phyloP scores from a whole-genome alignment of 2,797 vertebrate species.

The Ammospiza maritima region DNA sequence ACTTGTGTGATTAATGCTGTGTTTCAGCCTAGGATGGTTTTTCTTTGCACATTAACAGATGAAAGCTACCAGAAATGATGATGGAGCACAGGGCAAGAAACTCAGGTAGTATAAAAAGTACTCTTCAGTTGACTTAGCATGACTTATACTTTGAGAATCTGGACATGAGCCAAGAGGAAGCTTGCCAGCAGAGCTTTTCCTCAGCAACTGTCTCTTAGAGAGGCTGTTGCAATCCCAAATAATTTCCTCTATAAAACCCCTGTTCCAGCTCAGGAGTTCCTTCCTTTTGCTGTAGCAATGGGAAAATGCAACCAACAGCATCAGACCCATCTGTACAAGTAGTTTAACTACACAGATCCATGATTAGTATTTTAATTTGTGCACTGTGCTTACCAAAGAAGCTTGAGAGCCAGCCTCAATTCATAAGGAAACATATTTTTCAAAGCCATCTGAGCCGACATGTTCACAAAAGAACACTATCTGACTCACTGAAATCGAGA shows the following conservation, averaged over 20 bases:
- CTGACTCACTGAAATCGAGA: slow-evolving; percentile 21
- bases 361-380: neutral
- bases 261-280: neutral
- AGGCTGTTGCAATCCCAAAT: neutral
- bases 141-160: neutral
- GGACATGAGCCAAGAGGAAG: neutral
- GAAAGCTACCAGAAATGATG: neutral
- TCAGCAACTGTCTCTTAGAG: neutral
- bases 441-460: neutral
- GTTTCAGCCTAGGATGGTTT: neutral
- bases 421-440: slow-evolving; percentile 2
- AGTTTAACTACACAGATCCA: neutral
- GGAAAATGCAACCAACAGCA: neutral
- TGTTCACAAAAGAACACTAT: neutral
- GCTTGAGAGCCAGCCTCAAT: neutral
- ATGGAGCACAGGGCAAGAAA: neutral
- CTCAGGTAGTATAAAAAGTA: neutral
- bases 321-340: neutral
- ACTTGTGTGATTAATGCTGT: neutral
- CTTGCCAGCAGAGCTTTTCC: neutral
- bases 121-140: neutral
- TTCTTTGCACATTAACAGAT: neutral
- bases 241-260: neutral
- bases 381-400: neutral
- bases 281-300: neutral